Conservation (phyloP, 2,113 vertebrate genomes). For the Mohoua ochrocephala region DNA sequence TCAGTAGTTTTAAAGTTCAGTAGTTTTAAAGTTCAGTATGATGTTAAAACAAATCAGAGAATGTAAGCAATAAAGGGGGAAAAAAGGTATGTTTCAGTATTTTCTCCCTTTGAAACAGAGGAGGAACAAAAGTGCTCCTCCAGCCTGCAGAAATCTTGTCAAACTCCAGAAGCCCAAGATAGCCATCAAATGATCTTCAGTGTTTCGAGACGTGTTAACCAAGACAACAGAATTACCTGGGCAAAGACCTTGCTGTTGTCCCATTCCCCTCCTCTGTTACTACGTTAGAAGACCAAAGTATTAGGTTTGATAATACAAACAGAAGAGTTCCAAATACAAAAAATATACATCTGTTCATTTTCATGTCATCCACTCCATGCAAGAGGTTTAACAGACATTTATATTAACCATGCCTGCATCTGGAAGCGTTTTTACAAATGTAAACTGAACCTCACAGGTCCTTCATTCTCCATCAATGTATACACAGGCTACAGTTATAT, state of each 20-base stretch:
- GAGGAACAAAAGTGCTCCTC: not conserved
- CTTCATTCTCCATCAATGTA: not conserved
- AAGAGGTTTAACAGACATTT: not conserved
- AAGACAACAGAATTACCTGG: not conserved
- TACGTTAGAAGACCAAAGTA: not conserved
- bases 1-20: not conserved
- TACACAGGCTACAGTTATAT: not conserved
- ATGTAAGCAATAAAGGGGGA: not conserved
- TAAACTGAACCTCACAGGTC: not conserved
- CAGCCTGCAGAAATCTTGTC: not conserved
- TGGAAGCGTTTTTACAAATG: not conserved
- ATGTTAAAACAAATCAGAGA: not conserved
- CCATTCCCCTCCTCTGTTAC: not conserved
- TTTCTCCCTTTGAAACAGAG: not conserved
- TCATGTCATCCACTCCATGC: not conserved
- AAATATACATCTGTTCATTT: not conserved
- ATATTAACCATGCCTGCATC: not conserved
- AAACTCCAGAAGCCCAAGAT: not conserved
- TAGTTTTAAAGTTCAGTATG: not conserved
- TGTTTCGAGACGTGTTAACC: rapidly evolving
- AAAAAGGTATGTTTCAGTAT: not conserved
- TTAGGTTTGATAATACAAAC: not conserved
- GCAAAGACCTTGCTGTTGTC: not conserved
- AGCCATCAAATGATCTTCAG: not conserved
- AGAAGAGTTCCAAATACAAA: not conserved